phyloP scores from a whole-genome alignment of 2,888 invertebrate genomes.

The Lydus trimaculatus region DNA sequence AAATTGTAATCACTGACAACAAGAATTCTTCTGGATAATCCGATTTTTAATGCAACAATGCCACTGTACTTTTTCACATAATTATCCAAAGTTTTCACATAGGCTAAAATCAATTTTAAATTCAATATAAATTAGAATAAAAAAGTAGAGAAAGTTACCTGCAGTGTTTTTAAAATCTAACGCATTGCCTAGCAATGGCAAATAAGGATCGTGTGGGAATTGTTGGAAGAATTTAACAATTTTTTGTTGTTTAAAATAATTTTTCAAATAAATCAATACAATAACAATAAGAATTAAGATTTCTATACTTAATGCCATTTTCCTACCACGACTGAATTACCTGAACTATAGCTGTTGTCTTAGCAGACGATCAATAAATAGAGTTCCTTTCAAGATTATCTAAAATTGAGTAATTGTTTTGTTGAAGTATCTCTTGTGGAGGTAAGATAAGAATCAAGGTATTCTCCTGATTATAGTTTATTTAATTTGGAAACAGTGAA shows the following conservation, averaged over 20 bases:
- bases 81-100: slow-evolving; percentile 18
- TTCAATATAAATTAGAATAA: background rate
- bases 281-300: background rate
- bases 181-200: slow-evolving; percentile 26
- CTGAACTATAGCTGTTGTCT: background rate
- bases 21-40: slow-evolving; percentile 14
- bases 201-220: slow-evolving; percentile 19
- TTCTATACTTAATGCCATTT: background rate
- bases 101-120: slow-evolving; percentile 11
- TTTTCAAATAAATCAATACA: background rate
- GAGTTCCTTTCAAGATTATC: background rate
- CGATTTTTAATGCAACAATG: slow-evolving; percentile 22
- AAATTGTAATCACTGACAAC: slow-evolving; percentile 67
- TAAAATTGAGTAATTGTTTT: background rate
- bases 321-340: background rate
- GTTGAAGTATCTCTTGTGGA: no score
- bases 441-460: no score
- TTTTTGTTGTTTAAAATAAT: slow-evolving; percentile 4
- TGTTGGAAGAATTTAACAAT: slow-evolving; percentile 22
- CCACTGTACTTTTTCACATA: slow-evolving; percentile 24
- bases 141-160: background rate
- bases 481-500: no score
- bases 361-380: background rate
- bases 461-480: no score
- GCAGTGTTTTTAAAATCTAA: slow-evolving; percentile 24